Conservation (phyloP, 2,888 invertebrate species). For the Noctua janthina region DNA sequence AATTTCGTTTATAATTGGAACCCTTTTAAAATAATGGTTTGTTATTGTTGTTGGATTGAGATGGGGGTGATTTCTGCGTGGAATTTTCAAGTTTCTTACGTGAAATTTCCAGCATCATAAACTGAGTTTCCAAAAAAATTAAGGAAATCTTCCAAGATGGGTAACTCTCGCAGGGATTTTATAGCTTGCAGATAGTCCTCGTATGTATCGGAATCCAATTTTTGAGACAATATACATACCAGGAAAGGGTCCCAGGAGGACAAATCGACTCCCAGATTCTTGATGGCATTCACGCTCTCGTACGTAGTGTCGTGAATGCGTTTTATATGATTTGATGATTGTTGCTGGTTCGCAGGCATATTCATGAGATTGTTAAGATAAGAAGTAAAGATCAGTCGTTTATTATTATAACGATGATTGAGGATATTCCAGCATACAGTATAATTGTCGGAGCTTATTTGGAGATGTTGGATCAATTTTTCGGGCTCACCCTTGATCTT, state of each 20-base stretch:
- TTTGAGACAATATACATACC: too few species aligned
- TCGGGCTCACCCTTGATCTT: neutral
- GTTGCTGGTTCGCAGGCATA: slow-evolving; percentile 12
- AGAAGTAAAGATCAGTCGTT: slow-evolving; percentile 11
- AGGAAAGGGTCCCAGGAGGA: slow-evolving; percentile 20
- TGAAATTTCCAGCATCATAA: slow-evolving; percentile 22
- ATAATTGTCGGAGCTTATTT: slow-evolving; percentile 12
- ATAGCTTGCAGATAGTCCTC: neutral
- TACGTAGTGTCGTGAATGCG: slow-evolving; percentile 18
- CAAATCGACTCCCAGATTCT: slow-evolving; percentile 29
- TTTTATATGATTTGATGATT: slow-evolving; percentile 22
- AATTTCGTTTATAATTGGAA: neutral
- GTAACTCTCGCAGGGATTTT: too few species aligned
- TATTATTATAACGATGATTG: slow-evolving; percentile 31
- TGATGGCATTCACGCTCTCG: slow-evolving; percentile 26
- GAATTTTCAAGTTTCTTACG: slow-evolving; percentile 22
- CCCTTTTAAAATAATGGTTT: neutral
- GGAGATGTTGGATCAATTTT: slow-evolving; percentile 5
- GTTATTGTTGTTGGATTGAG: neutral
- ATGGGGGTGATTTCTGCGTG: neutral
- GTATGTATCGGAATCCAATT: too few species aligned
- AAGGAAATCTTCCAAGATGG: too few species aligned
- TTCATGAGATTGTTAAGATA: slow-evolving; percentile 26
- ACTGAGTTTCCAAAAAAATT: slow-evolving; percentile 1
- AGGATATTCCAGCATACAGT: slow-evolving; percentile 17